These are phyloP conservation scores for Odontomachus brunneus DNA, from an alignment of 1,140 invertebrate genomes.

Conservation along the genomic window DNA sequence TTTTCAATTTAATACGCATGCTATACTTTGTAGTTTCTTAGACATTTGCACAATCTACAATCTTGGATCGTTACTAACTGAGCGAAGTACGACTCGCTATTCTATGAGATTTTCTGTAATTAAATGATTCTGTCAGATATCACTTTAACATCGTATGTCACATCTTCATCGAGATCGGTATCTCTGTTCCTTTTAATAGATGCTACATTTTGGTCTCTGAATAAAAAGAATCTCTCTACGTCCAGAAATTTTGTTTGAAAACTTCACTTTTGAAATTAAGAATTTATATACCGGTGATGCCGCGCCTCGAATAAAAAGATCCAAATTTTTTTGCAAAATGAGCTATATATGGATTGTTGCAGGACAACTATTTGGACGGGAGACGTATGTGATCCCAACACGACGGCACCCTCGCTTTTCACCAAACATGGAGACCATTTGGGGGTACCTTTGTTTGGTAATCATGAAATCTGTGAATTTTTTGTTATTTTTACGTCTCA, in stretches of 20 bases:
- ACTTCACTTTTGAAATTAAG: not conserved
- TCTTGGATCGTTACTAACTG: slow-evolving; percentile 10
- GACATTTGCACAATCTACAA: not conserved
- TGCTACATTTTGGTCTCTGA: slow-evolving; percentile 2
- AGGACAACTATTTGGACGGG: slow-evolving; percentile 64
- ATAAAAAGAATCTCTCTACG: not conserved
- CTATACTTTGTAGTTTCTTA: not conserved
- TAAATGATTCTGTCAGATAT: slow-evolving; percentile 26
- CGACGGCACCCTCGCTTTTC: slow-evolving; percentile 20
- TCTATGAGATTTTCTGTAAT: slow-evolving; percentile 30
- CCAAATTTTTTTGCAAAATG: slow-evolving; percentile 57
- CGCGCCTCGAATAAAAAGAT: not conserved
- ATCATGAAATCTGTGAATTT: slow-evolving; percentile 19
- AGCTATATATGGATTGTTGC: slow-evolving; percentile 69
- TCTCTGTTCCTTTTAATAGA: slow-evolving; percentile 40
- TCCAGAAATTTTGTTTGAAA: not conserved
- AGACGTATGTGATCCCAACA: slow-evolving; percentile 51
- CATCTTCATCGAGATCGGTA: slow-evolving; percentile 10
- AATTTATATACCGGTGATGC: slow-evolving; percentile 1
- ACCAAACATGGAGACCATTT: slow-evolving; percentile 46
- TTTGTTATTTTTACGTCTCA: slow-evolving; percentile 2
- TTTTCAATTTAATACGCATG: slow-evolving; percentile 28
- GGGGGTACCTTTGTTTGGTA: slow-evolving; percentile 43
- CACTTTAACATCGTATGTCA: slow-evolving; percentile 23
- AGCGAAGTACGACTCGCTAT: slow-evolving; percentile 57